Evolutionary conservation across 2,113 vertebrate genomes (phyloP).

Genomic region (Psilopogon haemacephalus): DNA sequence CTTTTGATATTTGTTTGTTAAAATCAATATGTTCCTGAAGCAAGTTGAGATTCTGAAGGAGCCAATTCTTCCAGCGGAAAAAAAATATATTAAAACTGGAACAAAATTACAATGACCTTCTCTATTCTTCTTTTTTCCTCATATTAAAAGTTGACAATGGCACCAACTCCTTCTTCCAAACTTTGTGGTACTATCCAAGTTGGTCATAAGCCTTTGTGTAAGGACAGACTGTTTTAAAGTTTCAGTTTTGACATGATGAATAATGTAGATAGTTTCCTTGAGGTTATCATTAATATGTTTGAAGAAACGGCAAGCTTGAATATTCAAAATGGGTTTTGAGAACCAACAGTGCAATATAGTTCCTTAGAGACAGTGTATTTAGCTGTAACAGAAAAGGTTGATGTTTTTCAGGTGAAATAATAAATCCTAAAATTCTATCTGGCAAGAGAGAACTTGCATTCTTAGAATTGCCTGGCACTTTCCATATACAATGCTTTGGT

Average conservation of each 20-base stretch:
- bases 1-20: constrained; percentile 40
- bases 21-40: constrained; percentile 25
- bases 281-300: not conserved
- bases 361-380: not conserved
- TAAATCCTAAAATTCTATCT: not conserved
- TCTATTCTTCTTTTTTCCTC: not conserved
- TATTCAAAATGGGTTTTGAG: not conserved
- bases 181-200: rapidly evolving
- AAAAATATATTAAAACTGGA: not conserved
- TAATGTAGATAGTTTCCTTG: not conserved
- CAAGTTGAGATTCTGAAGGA: constrained; percentile 4
- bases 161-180: not conserved
- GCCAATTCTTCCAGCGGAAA: not conserved
- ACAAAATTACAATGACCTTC: not conserved
- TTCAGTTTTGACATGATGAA: not conserved
- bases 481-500: not conserved
- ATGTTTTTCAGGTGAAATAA: not conserved
- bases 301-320: not conserved
- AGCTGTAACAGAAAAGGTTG: not conserved
- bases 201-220: not conserved
- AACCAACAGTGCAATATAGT: not conserved
- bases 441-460: not conserved
- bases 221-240: not conserved
- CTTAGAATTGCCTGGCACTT: not conserved
- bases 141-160: not conserved